Conservation (phyloP, 2,888 invertebrate species). For the Formica aserva region DNA sequence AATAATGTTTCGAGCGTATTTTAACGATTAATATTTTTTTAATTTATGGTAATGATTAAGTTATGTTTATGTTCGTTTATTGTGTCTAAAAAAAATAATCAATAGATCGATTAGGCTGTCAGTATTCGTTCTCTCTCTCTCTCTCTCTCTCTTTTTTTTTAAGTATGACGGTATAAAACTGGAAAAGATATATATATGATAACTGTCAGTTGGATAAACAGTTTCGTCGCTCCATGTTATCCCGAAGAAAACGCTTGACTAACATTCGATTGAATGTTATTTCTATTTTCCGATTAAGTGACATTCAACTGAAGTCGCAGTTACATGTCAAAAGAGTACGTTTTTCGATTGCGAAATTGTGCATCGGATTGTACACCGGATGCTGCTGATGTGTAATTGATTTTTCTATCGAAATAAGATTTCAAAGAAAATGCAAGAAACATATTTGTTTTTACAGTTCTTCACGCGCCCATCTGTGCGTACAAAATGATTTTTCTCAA, state of each 20-base stretch:
- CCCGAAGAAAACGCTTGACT: conserved; percentile 7
- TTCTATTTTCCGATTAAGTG: conserved; percentile 14
- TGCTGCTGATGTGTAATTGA: conserved; percentile 31
- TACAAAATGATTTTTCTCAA: conserved; percentile 66
- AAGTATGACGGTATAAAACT: conserved; percentile 15
- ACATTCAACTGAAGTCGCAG: conserved; percentile 15
- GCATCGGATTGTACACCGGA: conserved; percentile 33
- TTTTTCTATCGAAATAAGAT: conserved; percentile 35
- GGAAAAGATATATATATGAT: conserved; percentile 3
- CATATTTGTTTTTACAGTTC: conserved; percentile 49
- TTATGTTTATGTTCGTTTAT: conserved; percentile 19
- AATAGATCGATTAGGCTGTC: conserved; percentile 14
- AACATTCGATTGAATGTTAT: conserved; percentile 21
- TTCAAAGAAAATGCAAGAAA: conserved; percentile 28
- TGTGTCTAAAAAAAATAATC: not conserved
- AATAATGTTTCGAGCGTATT: not conserved
- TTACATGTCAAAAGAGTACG: not conserved
- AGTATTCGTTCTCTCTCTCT: not conserved
- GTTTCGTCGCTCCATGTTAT: not conserved
- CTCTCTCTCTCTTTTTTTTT: not conserved
- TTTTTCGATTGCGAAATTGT: conserved; percentile 25
- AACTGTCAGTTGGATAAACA: conserved; percentile 14
- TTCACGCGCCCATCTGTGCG: conserved; percentile 51
- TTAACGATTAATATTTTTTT: conserved; percentile 32
- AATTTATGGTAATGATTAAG: conserved; percentile 12